These are phyloP conservation scores for Dendrocopos noguchii DNA, from an alignment of 2,113 vertebrate genomes.

Conservation along the genomic window DNA sequence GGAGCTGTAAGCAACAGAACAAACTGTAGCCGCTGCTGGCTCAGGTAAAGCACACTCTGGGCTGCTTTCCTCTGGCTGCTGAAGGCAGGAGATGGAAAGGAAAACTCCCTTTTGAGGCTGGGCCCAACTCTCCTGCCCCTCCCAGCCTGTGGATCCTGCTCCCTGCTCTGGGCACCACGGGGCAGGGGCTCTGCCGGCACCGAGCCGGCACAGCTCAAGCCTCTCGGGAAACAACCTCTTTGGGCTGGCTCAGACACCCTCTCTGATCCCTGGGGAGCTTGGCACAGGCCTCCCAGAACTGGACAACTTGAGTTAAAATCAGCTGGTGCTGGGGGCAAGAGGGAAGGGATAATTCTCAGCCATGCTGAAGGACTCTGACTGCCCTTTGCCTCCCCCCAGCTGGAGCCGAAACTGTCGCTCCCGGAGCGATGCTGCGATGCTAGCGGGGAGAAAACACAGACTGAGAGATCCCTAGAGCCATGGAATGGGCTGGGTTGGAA, in stretches of 20 bases:
- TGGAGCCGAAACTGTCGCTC: background rate
- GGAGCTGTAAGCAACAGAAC: constrained; percentile 85
- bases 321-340: background rate
- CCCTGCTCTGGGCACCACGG: background rate
- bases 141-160: background rate
- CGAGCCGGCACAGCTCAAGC: background rate
- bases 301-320: background rate
- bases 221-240: background rate
- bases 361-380: background rate
- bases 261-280: background rate
- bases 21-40: constrained; percentile 82
- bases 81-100: constrained; percentile 18
- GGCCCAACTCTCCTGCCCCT: background rate
- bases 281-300: background rate
- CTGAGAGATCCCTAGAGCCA: too few species aligned
- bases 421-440: background rate
- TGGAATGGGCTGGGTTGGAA: too few species aligned
- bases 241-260: background rate
- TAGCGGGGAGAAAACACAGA: background rate
- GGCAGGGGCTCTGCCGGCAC: background rate
- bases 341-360: background rate
- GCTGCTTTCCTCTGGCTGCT: background rate
- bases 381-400: background rate
- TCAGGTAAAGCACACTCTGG: constrained; percentile 8
- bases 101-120: constrained; percentile 25